Evolutionary conservation across 92 coral and sea anemone genomes (phyloP).

Genomic region (Montipora capitata): DNA sequence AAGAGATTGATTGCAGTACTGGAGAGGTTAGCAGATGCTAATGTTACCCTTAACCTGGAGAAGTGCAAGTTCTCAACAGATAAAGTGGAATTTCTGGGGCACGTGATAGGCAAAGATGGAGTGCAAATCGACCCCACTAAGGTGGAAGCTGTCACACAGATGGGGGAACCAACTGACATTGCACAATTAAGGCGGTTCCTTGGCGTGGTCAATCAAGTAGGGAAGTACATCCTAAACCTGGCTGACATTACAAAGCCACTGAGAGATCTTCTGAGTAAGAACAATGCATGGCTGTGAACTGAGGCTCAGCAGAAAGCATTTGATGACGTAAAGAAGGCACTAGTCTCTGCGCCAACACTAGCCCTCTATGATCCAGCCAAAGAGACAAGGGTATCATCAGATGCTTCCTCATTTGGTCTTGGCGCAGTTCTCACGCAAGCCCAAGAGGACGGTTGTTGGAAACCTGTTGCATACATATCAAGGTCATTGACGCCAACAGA

Average conservation of each 20-base stretch:
- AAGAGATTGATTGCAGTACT: conserved; percentile 65
- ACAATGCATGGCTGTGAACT: conserved; percentile 39
- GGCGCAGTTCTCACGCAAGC: too few relatives aligned
- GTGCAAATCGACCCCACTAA: conserved; percentile 66
- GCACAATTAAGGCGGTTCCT: conserved; percentile 66
- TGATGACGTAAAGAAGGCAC: conserved; percentile 8
- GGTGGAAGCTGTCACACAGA: conserved; percentile 57
- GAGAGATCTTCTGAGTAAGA: conserved; percentile 24
- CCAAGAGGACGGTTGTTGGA: neutral
- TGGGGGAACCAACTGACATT: conserved; percentile 57
- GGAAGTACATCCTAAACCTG: conserved; percentile 31
- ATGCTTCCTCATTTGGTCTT: neutral
- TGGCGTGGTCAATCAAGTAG: conserved; percentile 81
- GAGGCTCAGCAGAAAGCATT: conserved; percentile 36
- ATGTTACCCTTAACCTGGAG: conserved; percentile 56
- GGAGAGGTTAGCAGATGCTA: conserved; percentile 36
- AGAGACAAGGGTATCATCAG: conserved; percentile 9
- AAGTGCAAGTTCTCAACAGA: conserved; percentile 62
- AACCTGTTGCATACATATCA: conserved; percentile 27
- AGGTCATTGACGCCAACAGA: conserved; percentile 40
- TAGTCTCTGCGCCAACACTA: neutral
- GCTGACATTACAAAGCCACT: conserved; percentile 19
- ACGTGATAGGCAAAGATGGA: conserved; percentile 76
- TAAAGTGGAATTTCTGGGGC: conserved; percentile 82
- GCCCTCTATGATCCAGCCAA: conserved; percentile 8